Conservation (phyloP, 2,113 vertebrate genomes). For the Spilogale gracilis region DNA sequence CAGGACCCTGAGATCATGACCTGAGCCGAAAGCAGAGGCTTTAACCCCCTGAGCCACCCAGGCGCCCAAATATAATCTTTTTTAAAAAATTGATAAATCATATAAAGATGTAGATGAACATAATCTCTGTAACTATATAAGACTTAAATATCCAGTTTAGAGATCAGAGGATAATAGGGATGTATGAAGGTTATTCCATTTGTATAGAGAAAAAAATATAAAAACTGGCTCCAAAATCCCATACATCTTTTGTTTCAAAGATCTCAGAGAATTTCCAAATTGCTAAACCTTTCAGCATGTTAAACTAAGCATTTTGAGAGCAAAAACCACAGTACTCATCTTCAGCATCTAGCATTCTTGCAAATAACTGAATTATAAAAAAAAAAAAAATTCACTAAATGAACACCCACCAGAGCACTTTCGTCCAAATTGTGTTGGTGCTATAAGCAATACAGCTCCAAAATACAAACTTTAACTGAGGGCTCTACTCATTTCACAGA, state of each 20-base stretch:
- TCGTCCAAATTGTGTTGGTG: background rate
- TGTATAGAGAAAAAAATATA: slow-evolving; percentile 1
- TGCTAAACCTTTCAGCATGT: slow-evolving; percentile 8
- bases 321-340: background rate
- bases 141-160: background rate
- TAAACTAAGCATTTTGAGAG: slow-evolving; percentile 22
- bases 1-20: no score
- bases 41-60: no score
- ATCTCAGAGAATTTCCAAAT: background rate
- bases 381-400: background rate
- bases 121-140: background rate
- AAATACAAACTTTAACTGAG: background rate
- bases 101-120: slow-evolving; percentile 9
- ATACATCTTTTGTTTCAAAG: background rate
- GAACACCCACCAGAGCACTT: background rate
- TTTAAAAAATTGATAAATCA: slow-evolving; percentile 3
- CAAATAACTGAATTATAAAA: background rate
- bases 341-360: background rate
- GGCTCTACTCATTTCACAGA: background rate
- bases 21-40: no score
- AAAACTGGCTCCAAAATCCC: slow-evolving; percentile 21
- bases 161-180: background rate
- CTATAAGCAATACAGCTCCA: background rate
- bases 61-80: no score
- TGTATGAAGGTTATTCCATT: background rate